A percentile compares a stretch with the other conserved stretches of the same genome.
Conservation (phyloP, 1,140 invertebrate species). For the Papilio dardanus region DNA sequence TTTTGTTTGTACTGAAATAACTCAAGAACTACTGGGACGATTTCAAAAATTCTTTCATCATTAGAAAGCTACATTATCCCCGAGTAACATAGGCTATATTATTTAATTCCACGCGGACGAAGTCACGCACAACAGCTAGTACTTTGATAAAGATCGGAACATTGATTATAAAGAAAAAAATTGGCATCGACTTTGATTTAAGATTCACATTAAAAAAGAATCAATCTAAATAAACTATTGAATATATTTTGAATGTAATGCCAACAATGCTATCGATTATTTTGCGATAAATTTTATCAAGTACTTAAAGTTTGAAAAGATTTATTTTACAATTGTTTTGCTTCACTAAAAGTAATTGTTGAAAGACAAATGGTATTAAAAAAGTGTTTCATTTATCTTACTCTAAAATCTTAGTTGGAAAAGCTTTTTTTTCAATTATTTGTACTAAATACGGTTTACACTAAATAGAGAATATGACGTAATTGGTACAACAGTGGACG, state of each 20-base stretch:
- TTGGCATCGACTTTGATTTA: background rate
- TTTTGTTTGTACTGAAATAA: no score
- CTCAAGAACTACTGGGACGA: no score
- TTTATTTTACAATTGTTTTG: conserved; percentile 8
- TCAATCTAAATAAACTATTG: conserved; percentile 10
- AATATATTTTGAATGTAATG: background rate
- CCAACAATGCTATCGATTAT: background rate
- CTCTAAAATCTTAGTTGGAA: background rate
- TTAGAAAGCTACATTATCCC: no score
- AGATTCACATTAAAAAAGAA: background rate
- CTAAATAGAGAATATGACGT: no score
- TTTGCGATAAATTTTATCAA: background rate
- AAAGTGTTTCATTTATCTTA: background rate
- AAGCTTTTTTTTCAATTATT: no score
- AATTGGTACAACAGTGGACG: no score
- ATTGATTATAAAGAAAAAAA: background rate
- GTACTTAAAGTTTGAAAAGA: background rate
- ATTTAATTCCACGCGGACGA: no score
- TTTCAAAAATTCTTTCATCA: no score
- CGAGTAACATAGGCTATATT: background rate
- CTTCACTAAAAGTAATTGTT: conserved; percentile 20
- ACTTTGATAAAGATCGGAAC: background rate
- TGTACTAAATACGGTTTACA: no score
- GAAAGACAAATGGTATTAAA: conserved; percentile 21
- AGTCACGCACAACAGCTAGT: no score